Conservation (phyloP, 2,888 invertebrate genomes). For the Scaptomyza parva region DNA sequence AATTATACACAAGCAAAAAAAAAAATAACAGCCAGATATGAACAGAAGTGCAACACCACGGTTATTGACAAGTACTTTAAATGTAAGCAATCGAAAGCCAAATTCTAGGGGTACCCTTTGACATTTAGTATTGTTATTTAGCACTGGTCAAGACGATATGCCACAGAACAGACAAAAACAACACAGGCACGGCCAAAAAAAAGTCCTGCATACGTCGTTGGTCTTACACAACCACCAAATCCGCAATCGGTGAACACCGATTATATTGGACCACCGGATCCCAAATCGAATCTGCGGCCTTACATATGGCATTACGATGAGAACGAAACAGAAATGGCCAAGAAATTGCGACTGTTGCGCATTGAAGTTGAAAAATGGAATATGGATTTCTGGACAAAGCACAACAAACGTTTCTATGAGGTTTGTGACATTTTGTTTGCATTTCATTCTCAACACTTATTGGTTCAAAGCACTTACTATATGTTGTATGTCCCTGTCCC, state of each 20-base stretch:
- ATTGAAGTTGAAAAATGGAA: conserved; percentile 92
- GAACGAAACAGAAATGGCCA: conserved; percentile 89
- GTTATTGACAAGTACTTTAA: conserved; percentile 25
- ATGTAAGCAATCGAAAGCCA: conserved; percentile 28
- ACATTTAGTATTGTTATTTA: conserved; percentile 4
- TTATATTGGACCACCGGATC: conserved; percentile 89
- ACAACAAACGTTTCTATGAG: conserved; percentile 91
- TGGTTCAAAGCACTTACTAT: not conserved
- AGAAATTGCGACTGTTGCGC: conserved; percentile 87
- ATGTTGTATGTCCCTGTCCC: not conserved
- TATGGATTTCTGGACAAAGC: conserved; percentile 92
- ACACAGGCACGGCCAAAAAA: conserved; percentile 33
- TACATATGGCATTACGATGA: conserved; percentile 88
- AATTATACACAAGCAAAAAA: conserved; percentile 25
- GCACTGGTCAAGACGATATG: conserved; percentile 39
- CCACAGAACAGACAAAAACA: conserved; percentile 24
- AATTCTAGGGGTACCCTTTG: not conserved
- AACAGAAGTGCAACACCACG: conserved; percentile 35
- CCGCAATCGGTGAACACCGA: conserved; percentile 73
- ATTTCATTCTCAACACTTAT: conserved; percentile 14
- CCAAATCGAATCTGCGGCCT: conserved; percentile 91
- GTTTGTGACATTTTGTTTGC: conserved; percentile 82
- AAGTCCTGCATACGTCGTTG: conserved; percentile 41
- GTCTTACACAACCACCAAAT: conserved; percentile 76
- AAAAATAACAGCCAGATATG: conserved; percentile 38